Evolutionary conservation across 2,113 vertebrate genomes (phyloP).

Genomic region (Saccopteryx leptura): DNA sequence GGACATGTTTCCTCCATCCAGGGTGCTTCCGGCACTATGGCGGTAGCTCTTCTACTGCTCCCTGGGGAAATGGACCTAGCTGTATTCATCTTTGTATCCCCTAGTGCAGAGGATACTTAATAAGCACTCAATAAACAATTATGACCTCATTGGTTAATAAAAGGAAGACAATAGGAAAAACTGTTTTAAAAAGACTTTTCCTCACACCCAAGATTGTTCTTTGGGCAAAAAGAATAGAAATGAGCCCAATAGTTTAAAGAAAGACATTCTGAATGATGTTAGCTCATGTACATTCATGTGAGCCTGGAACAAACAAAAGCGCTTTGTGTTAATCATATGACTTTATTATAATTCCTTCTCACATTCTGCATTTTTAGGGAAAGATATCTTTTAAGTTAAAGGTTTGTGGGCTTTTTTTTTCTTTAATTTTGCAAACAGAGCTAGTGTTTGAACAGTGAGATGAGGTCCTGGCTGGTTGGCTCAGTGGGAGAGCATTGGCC

Average conservation of each 20-base stretch:
- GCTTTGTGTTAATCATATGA: neutral
- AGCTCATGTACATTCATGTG: neutral
- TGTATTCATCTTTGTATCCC: neutral
- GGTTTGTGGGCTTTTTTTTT: neutral
- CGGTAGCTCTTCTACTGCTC: neutral
- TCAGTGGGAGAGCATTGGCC: too few relatives aligned
- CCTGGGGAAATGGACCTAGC: neutral
- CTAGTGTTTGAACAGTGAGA: neutral
- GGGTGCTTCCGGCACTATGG: neutral
- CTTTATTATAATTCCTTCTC: constrained; percentile 14
- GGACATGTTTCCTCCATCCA: neutral
- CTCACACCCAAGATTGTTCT: neutral
- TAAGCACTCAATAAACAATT: neutral
- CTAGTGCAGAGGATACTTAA: neutral
- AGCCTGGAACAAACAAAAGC: neutral
- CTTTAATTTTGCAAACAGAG: neutral
- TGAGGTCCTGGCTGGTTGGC: too few relatives aligned
- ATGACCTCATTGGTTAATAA: neutral
- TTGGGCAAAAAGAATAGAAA: neutral
- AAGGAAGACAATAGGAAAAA: neutral
- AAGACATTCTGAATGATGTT: neutral
- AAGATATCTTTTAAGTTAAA: constrained; percentile 23
- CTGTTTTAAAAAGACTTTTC: neutral
- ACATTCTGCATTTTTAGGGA: neutral
- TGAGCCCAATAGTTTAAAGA: neutral